Evolutionary conservation across 2,888 invertebrate species (phyloP), one percentile per base, ranked within the genome.

Genomic region (Saturnia pavonia): DNA sequence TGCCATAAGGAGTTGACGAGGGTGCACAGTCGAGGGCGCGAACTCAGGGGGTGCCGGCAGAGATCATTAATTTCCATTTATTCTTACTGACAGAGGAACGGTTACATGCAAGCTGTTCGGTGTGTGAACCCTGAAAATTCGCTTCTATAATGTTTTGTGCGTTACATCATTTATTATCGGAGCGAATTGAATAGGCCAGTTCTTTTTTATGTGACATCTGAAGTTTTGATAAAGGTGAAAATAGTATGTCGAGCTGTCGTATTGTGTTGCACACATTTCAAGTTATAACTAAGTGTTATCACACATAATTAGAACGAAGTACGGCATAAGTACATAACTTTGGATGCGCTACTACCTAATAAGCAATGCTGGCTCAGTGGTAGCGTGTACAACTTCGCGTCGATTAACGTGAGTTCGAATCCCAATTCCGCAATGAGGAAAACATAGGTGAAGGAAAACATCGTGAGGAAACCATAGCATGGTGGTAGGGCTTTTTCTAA

Each of bases 21-120:
- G 68, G 70, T 70, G 25, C 51, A 40, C 25, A 45, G 60, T 16
- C 27, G 45, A 25, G 45, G 63, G 68, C 60, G 66, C 77, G 80
- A 80, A 79, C 80, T 79, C 80, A 69, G 25, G 71, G 74, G 75
- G 80, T 76, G 75, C 73, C 72, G 81, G 76, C 75, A 71, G 75
- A 75, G 73, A 76, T 85, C 88, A 88, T 89, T 89, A 88, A 88
- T 89, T 87, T 88, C 85, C 87, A 88, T 88, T 88, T 87, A 88
- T 85, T 82, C 81, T 70, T 76, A 74, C 83, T 85, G 89, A 86
- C 88, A 87, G 86, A 82, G 84, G 84, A 81, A 80, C 80, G 79
- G 76, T 73, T 71, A 72, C 76, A 74, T 68, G 72, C 70, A 72
- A 51, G 74, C 72, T 72, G 73, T 76, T 72, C 72, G 73, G 71